Base-by-base conservation (phyloP, 2,113 vertebrate genomes). In the Parotia lawesii region DNA sequence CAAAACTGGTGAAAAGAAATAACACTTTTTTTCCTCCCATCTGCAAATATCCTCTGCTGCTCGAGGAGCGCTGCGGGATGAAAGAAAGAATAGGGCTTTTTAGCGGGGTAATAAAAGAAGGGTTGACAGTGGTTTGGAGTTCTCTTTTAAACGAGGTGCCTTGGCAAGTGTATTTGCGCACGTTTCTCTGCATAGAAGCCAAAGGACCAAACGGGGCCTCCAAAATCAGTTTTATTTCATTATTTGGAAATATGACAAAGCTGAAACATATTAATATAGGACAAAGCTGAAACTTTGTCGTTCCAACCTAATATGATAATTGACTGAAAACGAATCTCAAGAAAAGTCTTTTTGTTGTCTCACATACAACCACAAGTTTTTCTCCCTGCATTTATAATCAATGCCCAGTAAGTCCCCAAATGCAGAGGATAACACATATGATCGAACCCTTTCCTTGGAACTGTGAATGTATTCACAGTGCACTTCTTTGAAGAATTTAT, bases 351-450 rank as follows among this genome's bases (percentile, higher is more conserved):
- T 38, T 61, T 44, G 11, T 6, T 50, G 24, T 85, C 58, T 57
- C 28, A 25, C 2, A 4, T 37, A 29, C 2, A 33, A 9, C 11
- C 42, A 15, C 38, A 61, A n/a, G 1, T 61, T 73, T 47, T 90
- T 58, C 15, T 48, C 8, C 10, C 12, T 29, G 15, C 3, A 1
- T 65, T 65, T 45, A 28, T 65, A 69, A 65, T 8, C 22, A 1
- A 1, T 37, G 9, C 5, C 10, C 3, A 54, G 3, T 27, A 57
- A 48, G 38, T 70, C 3, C 22, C n/a, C 27, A n/a, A 24, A 44
- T 0, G 2, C 5, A 64, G 33, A 67, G 14, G 4, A 45, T 15
- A 37, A 56, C 5, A 3, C 17, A 5, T 16, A 4, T 1, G 1
- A 44, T 48, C 9, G 10, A 76, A 16, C 9, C 23, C 9, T 87